Conservation (phyloP, 2,113 vertebrate species). For the Engraulis encrasicolus region DNA sequence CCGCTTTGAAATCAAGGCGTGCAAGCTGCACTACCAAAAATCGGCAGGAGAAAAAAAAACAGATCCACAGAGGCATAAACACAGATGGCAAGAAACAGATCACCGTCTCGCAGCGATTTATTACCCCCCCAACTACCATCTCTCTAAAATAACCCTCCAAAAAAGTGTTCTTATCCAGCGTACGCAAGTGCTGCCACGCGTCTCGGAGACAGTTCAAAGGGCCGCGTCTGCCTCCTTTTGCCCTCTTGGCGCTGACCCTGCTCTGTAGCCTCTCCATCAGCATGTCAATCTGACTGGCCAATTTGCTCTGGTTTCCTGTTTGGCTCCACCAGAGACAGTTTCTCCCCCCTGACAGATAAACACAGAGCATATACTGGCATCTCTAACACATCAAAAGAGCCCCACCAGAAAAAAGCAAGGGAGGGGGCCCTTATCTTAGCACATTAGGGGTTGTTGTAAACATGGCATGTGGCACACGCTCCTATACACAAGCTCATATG, state of each 20-base stretch:
- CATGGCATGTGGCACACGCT: slow-evolving; percentile 35
- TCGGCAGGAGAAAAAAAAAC: background rate
- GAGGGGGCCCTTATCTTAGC: slow-evolving; percentile 54
- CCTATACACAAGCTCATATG: background rate
- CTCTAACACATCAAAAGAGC: slow-evolving; percentile 60
- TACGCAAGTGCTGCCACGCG: background rate
- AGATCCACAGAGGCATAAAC: background rate
- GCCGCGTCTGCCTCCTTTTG: background rate
- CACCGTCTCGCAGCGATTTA: background rate
- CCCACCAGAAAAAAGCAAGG: slow-evolving; percentile 34
- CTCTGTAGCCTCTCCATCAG: slow-evolving; percentile 46
- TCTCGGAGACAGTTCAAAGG: slow-evolving; percentile 5
- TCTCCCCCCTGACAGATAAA: slow-evolving; percentile 23
- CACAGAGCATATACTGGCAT: slow-evolving; percentile 49
- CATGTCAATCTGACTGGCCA: slow-evolving; percentile 51
- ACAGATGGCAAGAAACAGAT: slow-evolving; percentile 14
- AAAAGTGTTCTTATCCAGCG: slow-evolving; percentile 6
- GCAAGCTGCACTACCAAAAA: background rate
- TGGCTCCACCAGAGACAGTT: slow-evolving; percentile 46
- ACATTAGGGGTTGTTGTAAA: slow-evolving; percentile 62
- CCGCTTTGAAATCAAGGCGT: background rate
- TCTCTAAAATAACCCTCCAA: background rate
- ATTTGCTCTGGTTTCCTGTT: slow-evolving; percentile 59
- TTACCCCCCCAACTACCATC: background rate
- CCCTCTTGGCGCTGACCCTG: background rate